Base-by-base conservation (phyloP, 2,113 vertebrate species). In the Lepus americanus region DNA sequence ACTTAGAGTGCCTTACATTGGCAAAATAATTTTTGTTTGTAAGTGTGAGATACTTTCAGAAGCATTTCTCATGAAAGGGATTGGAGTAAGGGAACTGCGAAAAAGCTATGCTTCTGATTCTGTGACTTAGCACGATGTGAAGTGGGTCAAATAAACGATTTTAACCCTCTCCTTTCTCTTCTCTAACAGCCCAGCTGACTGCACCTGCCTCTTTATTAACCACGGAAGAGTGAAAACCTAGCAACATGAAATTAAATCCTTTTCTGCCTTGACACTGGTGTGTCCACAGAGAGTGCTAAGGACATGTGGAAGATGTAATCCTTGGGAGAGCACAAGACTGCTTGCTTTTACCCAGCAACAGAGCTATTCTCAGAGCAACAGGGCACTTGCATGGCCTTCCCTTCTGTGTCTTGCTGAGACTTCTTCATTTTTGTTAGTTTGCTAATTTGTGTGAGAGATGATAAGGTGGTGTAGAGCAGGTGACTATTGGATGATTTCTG, bases 191-290 rank as follows among this genome's bases (percentile, higher is more conserved):
- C 72, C 59, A 86, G 81, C 17, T 64, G 77, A 93, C 69, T 96
- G 36, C 63, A 93, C 63, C 93, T 96, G 92, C 84, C 51, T 97
- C 84, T 93, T 93, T 95, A 88, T 93, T 92, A 95, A 83, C 66
- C 77, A 0, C 70, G 79, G 66, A 94, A 91, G 78, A 89, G 89
- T 79, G 25, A 94, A 94, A 90, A 90, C 87, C 82, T 87, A 96
- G 95, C 82, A 92, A 96, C 66, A 14, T 70, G 44, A 95, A 94
- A 94, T 95, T 80, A 89, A 96, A 97, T 96, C 73, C 95, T 90
- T 92, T 83, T 87, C 22, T 89, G 53, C 61, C 89, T 88, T 95
- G 92, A 85, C 49, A 90, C 53, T 9, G 77, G n/a, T 64, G 31
- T 80, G 74, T 74, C 90, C 76, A 69, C 0, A 29, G 69, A 94